Evolutionary conservation across 2,888 invertebrate species (phyloP), one percentile per base, ranked within the genome.

Genomic region (Marronus borbonicus): DNA sequence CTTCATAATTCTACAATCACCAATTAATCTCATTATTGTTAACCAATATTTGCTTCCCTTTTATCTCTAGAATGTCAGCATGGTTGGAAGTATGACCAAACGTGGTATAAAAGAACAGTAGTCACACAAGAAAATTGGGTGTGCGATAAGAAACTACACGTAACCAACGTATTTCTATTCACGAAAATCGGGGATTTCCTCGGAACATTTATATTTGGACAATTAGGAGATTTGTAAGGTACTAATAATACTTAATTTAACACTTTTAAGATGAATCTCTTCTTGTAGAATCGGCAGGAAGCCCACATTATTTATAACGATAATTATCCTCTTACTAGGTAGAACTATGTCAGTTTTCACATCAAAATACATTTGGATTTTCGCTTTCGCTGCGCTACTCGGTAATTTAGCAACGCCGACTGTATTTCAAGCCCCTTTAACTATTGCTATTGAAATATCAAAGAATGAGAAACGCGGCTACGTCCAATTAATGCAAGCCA

Each of bases 81-180:
- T 83, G 92, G 92, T 31, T 91, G 90, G 89, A 90, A 89, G 79
- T 92, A 90, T 85, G 91, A 92, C 85, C 86, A 83, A 77, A 88
- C 88, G 2, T 91, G 91, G 90, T 92, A 90, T 83, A 86, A 86
- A 49, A 84, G 84, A 79, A 91, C 92, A 14, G 89, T 90, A 76
- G 89, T 90, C 7, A 89, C 90, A 2, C 87, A 90, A 79, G 89
- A 90, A 85, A 83, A 91, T 84, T 92, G 92, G 92, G 91, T 92
- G 17, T 92, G 92, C 83, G 89, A 89, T 50, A 89, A 90, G 83
- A 88, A 89, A 81, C 86, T 91, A 81, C 89, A 89, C 81, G 89
- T 90, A 76, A 90, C 91, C 77, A 91, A 91, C 86, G 88, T 90
- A 52, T 90, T 92, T 83, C 90, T 90, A 55, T 87, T 89, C 81